phyloP scores from a whole-genome alignment of 2,113 vertebrate genomes.

The Lonchura striata region DNA sequence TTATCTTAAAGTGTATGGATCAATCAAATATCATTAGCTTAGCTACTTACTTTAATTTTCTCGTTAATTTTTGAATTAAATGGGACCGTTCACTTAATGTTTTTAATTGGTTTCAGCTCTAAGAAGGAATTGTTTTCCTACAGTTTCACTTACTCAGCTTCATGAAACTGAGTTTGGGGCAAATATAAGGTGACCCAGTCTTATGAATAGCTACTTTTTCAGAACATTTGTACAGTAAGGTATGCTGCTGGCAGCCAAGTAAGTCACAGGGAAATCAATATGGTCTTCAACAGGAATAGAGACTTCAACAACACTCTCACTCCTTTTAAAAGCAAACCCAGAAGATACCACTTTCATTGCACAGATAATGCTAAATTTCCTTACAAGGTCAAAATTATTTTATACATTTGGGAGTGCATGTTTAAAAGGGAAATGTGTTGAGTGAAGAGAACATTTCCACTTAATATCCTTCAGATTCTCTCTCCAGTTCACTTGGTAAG shows the following conservation, averaged over 20 bases:
- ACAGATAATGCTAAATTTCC: background rate
- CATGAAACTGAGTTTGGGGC: background rate
- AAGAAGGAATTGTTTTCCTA: background rate
- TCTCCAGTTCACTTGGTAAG: background rate
- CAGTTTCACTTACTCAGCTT: background rate
- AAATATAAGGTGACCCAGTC: background rate
- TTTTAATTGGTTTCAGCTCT: background rate
- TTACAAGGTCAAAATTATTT: background rate
- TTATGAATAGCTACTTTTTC: background rate
- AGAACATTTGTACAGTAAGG: background rate
- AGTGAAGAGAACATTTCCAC: background rate
- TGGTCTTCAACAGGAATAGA: background rate
- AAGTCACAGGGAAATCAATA: background rate
- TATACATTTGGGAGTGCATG: background rate
- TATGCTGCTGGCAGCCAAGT: background rate
- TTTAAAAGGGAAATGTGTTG: background rate
- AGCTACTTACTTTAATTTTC: background rate
- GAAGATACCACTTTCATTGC: background rate
- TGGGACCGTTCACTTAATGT: background rate
- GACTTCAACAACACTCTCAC: background rate
- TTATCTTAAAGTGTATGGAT: background rate
- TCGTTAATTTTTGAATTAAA: background rate
- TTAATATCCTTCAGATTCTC: background rate
- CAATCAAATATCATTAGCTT: background rate
- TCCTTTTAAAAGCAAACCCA: background rate